Base-by-base conservation (phyloP, 2,888 invertebrate species). In the Cheilosia pagana region DNA sequence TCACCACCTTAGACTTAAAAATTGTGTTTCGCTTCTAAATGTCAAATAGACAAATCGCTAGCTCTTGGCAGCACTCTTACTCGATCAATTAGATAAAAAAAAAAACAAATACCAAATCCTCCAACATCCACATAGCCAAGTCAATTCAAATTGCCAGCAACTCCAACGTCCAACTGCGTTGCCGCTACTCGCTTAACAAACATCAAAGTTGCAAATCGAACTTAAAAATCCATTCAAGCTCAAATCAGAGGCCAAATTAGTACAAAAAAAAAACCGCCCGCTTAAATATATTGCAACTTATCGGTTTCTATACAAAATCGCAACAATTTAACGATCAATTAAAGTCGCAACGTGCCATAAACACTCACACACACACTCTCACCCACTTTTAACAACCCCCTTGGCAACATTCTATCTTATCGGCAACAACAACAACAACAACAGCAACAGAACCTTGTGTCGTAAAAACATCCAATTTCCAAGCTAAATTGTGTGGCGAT, bases 321-420 rank as follows among this genome's bases (percentile, higher is more conserved):
- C 83, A 83, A 79, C 79, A 83, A 31, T 76, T 81, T 85, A 70
- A 85, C 75, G 81, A 79, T 85, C 85, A 85, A 85, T 85, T 85
- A 81, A 85, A 50, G 52, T 76, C 75, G 75, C 65, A 53, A 65
- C 65, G 50, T 57, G 31, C 53, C 67, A 71, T 78, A 78, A 78
- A 78, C 45, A 14, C 4, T 12, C 55, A 14, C 4, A 21, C 55
- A 68, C 57, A 39, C 71, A 50, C 39, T 23, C 12, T 4, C 63
- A 68, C 50, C 25, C 65, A 53, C 39, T 65, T 74, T 81, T 81
- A 55, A 81, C 62, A 67, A 6, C 53, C 74, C 23, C 28, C 41
- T 65, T 21, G 43, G 72, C 83, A 85, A 85, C 70, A 75, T 71
- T 85, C 48, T 74, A 70, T 45, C 55, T 68, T 5, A n/a, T 23